Conservation (phyloP, 2,888 invertebrate genomes). For the Ornithoptera alexandrae region DNA sequence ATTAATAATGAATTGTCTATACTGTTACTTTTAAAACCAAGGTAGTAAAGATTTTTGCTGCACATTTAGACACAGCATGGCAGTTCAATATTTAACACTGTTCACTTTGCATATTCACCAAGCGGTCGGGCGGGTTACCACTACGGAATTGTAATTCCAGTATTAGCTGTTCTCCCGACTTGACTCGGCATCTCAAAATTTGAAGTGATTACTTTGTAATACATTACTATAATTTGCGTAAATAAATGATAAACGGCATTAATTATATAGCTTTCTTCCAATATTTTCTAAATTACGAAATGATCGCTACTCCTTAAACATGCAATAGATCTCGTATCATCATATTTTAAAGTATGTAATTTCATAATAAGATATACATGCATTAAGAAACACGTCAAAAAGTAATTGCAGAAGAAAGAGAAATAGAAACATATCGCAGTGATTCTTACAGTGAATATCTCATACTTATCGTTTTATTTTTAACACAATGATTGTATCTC, state of each 20-base stretch:
- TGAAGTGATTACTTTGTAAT: constrained; percentile 39
- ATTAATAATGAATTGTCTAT: neutral
- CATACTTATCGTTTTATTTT: no score
- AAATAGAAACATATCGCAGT: neutral
- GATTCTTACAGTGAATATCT: neutral
- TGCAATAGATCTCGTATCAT: no score
- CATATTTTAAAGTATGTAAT: no score
- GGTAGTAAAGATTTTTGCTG: constrained; percentile 38
- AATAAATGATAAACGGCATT: constrained; percentile 19
- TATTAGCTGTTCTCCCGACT: constrained; percentile 43
- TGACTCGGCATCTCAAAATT: constrained; percentile 33
- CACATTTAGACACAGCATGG: constrained; percentile 55
- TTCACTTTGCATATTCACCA: constrained; percentile 72
- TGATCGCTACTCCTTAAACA: neutral
- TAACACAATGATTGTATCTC: no score
- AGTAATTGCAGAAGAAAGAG: neutral
- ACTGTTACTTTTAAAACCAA: neutral
- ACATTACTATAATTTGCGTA: constrained; percentile 8
- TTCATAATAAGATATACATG: neutral
- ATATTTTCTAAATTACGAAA: neutral
- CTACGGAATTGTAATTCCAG: constrained; percentile 65
- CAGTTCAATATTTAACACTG: constrained; percentile 64
- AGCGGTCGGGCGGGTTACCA: constrained; percentile 57
- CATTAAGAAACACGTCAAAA: neutral
- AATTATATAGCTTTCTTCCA: neutral